These are phyloP conservation scores for Cosmia pyralina DNA, from an alignment of 2,888 invertebrate species.

Conservation along the genomic window DNA sequence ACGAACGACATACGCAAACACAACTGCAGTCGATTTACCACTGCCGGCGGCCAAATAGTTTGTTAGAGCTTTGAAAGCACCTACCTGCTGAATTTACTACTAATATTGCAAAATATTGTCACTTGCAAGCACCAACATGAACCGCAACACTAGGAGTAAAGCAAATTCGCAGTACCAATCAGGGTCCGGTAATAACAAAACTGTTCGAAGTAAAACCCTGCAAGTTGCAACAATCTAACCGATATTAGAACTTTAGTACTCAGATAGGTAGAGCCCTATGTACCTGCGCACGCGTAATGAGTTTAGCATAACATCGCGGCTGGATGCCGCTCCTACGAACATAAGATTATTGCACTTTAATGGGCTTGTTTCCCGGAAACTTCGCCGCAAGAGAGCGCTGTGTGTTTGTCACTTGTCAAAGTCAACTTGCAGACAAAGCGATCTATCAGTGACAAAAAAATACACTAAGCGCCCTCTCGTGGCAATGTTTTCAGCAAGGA, in stretches of 20 bases:
- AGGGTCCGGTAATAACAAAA: not conserved
- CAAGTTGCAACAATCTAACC: not conserved
- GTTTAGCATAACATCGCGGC: slow-evolving; percentile 4
- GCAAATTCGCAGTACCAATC: not conserved
- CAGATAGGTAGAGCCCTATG: not conserved
- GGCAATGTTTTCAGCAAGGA: too few relatives aligned
- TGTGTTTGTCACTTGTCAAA: too few relatives aligned
- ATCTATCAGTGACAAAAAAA: too few relatives aligned
- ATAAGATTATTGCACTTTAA: slow-evolving; percentile 43
- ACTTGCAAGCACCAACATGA: not conserved
- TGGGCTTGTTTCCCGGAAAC: too few relatives aligned
- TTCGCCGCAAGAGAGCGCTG: too few relatives aligned
- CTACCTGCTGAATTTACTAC: not conserved
- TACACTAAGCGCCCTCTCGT: too few relatives aligned
- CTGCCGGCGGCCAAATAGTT: not conserved
- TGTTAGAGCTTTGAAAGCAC: not conserved
- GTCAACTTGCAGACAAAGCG: too few relatives aligned
- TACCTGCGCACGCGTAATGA: not conserved
- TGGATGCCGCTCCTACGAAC: not conserved
- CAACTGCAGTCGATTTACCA: too few relatives aligned
- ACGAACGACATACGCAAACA: too few relatives aligned
- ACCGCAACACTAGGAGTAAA: too few relatives aligned
- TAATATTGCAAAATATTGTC: not conserved
- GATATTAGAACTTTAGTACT: not conserved
- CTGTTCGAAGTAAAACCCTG: not conserved